A percentile compares a stretch with the other conserved stretches of the same genome.
Conservation (phyloP, 2,797 vertebrate genomes). For the Microhierax caerulescens region DNA sequence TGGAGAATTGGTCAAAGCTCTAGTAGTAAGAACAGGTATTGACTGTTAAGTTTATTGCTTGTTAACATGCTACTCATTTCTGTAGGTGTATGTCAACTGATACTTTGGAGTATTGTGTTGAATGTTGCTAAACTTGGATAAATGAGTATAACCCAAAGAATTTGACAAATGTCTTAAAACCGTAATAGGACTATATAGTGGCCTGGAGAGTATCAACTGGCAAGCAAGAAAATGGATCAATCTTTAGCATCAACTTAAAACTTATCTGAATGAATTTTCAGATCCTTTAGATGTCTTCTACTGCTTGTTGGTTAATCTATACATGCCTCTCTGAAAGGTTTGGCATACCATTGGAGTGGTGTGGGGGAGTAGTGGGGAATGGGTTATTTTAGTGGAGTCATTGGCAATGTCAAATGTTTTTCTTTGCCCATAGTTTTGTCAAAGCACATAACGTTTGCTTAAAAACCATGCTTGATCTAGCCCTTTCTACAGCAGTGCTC, state of each 20-base stretch:
- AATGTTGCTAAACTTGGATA: background rate
- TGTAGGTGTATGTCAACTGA: background rate
- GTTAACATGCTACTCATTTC: fast-evolving
- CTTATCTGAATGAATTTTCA: background rate
- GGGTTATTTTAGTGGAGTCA: background rate
- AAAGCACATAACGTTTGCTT: background rate
- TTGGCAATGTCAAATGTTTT: background rate
- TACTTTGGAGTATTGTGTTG: background rate
- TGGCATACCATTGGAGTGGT: background rate
- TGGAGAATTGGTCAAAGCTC: slow-evolving; percentile 92
- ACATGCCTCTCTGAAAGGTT: background rate
- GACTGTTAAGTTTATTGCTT: background rate
- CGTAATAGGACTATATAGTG: background rate
- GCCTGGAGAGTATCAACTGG: background rate
- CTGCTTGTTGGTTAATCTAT: background rate
- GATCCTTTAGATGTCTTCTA: background rate
- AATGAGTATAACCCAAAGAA: background rate
- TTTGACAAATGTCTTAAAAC: background rate
- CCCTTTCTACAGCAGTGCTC: background rate
- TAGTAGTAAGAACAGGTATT: slow-evolving; percentile 93
- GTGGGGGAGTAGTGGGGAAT: background rate
- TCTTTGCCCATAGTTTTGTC: background rate
- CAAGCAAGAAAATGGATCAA: background rate
- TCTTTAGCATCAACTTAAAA: background rate
- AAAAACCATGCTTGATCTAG: background rate